Evolutionary conservation across 2,113 vertebrate genomes (phyloP).

Genomic region (Brachyistius frenatus): DNA sequence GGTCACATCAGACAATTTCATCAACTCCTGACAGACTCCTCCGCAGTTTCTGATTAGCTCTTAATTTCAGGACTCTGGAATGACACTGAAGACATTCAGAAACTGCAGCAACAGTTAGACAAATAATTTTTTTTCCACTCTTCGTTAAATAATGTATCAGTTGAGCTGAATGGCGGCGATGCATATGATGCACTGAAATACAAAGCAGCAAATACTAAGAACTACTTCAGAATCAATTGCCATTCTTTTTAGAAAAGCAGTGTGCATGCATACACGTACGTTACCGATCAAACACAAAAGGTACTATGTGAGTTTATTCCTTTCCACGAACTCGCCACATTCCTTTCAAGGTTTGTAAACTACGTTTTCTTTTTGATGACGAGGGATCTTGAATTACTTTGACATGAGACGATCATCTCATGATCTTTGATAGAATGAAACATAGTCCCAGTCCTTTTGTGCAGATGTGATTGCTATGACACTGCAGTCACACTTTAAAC

Average conservation of each 20-base stretch:
- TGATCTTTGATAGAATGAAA: constrained; percentile 24
- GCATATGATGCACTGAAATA: no score
- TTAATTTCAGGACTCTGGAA: constrained; percentile 29
- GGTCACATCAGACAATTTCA: constrained; percentile 41
- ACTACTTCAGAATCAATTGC: constrained; percentile 17
- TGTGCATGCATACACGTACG: neutral
- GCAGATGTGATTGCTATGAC: constrained; percentile 35
- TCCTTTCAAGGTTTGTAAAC: constrained; percentile 36
- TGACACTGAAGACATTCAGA: constrained; percentile 15
- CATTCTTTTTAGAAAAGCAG: neutral
- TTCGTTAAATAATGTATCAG: neutral
- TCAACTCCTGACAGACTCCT: constrained; percentile 36
- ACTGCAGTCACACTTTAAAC: constrained; percentile 23
- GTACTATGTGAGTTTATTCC: constrained; percentile 15
- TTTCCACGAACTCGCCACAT: constrained; percentile 17
- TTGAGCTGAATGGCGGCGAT: no score
- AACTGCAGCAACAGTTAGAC: neutral
- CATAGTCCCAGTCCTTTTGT: constrained; percentile 51
- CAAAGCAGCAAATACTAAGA: neutral
- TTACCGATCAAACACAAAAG: constrained; percentile 13
- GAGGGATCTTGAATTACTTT: constrained; percentile 28
- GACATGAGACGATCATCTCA: constrained; percentile 12
- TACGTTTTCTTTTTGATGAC: constrained; percentile 25
- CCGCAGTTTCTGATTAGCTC: constrained; percentile 27
- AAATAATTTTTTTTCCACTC: constrained; percentile 15